Base-by-base conservation (phyloP, 2,113 vertebrate species). In the Prietella phreatophila region DNA sequence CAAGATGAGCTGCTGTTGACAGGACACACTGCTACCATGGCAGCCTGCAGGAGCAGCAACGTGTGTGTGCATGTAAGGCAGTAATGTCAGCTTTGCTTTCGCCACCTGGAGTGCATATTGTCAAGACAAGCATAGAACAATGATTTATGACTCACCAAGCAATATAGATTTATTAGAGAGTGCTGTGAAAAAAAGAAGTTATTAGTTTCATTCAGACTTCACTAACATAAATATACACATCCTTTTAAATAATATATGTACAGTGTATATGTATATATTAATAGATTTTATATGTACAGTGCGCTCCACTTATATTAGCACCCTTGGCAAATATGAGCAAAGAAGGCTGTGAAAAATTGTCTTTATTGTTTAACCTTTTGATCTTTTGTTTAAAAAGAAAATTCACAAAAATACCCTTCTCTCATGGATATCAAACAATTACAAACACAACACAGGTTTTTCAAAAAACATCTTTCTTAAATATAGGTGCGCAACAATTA, bases 1-100 rank as follows among this genome's bases (percentile, higher is more conserved):
- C 93, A 95, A 95, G 94, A 93, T 94, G 92, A 94, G 92, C 93
- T 71, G 76, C 90, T 89, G 92, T 92, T 92, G 90, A 95, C 92
- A 91, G 92, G 91, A 94, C 91, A 93, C 91, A 91, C 86, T 76
- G 94, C 93, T 95, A 82, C 94, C 93, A 94, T 95, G 94, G 93
- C 93, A 95, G 95, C 95, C 67, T 90, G n/a, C 86, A 91, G 92
- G 92, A 91, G 91, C 89, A 91, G 87, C 85, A 60, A 86, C 89
- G 80, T 92, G 93, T 91, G 91, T 85, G 82, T 92, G 91, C 92
- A 92, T 92, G 91, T 89, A 76, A 82, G 88, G 80, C 90, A 93
- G 92, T 93, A 92, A 92, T 93, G 89, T 89, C 65, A 89, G 88
- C 69, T 56, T 4, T 89, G 86, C 89, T 67, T 90, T 84, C 33